Percentiles rank a stretch among this genome's conserved stretches.
These are phyloP conservation scores for Tenthredo livida DNA, from an alignment of 2,888 invertebrate species.

Conservation along the genomic window DNA sequence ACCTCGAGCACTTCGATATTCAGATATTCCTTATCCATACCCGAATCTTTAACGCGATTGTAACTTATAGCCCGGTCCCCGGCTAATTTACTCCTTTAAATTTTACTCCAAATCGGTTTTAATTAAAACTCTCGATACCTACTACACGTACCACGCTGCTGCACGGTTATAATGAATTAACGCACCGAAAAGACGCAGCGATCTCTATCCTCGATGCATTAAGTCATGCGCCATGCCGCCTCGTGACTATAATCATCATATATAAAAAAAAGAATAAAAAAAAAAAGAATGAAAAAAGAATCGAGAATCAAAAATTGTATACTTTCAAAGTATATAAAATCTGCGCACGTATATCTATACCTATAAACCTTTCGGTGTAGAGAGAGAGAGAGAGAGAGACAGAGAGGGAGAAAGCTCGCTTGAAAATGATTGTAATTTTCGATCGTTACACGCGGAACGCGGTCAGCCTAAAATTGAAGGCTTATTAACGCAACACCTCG, in stretches of 20 bases:
- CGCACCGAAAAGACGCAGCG: background rate
- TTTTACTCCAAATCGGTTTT: background rate
- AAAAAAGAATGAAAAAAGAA: background rate
- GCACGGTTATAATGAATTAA: background rate
- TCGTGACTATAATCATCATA: background rate
- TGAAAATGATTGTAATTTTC: conserved; percentile 44
- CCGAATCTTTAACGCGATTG: background rate
- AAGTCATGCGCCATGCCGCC: no score
- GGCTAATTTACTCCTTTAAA: background rate
- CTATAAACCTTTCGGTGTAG: background rate
- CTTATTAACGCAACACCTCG: conserved; percentile 54
- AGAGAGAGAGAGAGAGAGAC: no score
- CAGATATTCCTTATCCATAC: background rate
- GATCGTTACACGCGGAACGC: conserved; percentile 17
- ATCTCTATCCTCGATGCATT: no score
- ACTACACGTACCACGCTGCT: no score
- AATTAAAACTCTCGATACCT: background rate
- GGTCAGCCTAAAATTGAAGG: conserved; percentile 28
- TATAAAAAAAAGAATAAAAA: background rate
- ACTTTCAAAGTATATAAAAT: background rate
- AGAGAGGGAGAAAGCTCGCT: background rate
- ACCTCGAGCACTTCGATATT: background rate
- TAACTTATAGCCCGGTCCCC: background rate
- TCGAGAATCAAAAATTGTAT: background rate
- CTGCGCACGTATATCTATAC: background rate